Evolutionary conservation across 2,113 vertebrate genomes (phyloP).

Genomic region (Ptilorrhoa leucosticta): DNA sequence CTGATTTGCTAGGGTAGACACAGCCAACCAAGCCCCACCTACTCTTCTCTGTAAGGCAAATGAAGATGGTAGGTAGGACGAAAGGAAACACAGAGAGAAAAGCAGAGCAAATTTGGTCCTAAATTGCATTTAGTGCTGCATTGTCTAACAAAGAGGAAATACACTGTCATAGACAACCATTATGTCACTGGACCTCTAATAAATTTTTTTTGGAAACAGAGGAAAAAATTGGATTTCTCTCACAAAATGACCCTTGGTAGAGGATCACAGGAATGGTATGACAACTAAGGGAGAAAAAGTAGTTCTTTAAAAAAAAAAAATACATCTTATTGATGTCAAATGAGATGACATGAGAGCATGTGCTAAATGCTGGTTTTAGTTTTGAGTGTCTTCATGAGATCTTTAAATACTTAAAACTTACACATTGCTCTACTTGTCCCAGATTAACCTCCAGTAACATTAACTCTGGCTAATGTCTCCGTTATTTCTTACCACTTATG

Average conservation of each 20-base stretch:
- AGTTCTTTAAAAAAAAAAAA: neutral
- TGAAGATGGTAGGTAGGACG: neutral
- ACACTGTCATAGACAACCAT: rapidly evolving
- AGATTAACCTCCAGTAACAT: neutral
- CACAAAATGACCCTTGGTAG: neutral
- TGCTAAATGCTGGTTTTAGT: neutral
- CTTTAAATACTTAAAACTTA: neutral
- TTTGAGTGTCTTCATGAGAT: neutral
- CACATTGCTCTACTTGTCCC: neutral
- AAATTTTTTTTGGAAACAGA: neutral
- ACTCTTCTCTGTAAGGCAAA: neutral
- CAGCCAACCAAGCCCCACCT: neutral
- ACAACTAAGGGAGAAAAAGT: neutral
- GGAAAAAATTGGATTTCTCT: neutral
- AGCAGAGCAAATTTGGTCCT: neutral
- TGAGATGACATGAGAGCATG: neutral
- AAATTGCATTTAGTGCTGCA: neutral
- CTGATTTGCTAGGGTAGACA: neutral
- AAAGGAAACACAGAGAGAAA: neutral
- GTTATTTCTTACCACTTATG: neutral
- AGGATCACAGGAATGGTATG: neutral
- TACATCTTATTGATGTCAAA: neutral
- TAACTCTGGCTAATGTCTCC: neutral
- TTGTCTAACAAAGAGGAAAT: neutral
- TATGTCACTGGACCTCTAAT: neutral